These are phyloP conservation scores for Antennarius maculatus DNA, from an alignment of 2,797 vertebrate genomes.

Conservation along the genomic window DNA sequence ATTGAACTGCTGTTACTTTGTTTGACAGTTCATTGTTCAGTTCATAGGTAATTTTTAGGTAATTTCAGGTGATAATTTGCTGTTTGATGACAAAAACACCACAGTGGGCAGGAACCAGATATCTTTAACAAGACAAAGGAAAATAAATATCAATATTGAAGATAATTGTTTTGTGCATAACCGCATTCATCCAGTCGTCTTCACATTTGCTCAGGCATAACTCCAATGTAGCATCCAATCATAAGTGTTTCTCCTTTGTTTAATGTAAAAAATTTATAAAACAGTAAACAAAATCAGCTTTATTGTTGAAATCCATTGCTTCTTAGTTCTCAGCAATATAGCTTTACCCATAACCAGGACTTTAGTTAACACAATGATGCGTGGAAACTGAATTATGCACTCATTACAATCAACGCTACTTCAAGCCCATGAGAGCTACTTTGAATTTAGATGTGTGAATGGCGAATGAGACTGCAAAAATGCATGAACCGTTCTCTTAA, in stretches of 20 bases:
- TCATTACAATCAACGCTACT: not conserved
- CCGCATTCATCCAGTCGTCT: too few species aligned
- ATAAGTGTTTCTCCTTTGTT: not conserved
- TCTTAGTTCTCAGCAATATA: not conserved
- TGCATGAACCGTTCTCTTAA: too few species aligned
- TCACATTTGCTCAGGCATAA: too few species aligned
- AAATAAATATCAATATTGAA: too few species aligned
- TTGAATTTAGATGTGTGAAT: not conserved
- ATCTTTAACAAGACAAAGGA: too few species aligned
- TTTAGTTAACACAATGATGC: not conserved
- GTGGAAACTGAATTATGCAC: not conserved
- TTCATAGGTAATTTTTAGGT: too few species aligned
- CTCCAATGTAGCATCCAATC: not conserved
- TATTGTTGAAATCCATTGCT: not conserved
- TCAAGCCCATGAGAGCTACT: slow-evolving; percentile 2
- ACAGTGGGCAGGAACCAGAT: too few species aligned
- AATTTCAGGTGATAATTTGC: too few species aligned
- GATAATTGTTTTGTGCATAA: too few species aligned
- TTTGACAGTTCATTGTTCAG: too few species aligned
- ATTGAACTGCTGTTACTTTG: too few species aligned
- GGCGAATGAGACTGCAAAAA: not conserved
- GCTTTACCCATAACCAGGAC: not conserved
- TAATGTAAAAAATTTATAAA: not conserved
- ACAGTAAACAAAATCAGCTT: not conserved
- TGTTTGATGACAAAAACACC: too few species aligned